Evolutionary conservation across 2,113 vertebrate genomes (phyloP).

Genomic region (Benitochromis conjunctus): DNA sequence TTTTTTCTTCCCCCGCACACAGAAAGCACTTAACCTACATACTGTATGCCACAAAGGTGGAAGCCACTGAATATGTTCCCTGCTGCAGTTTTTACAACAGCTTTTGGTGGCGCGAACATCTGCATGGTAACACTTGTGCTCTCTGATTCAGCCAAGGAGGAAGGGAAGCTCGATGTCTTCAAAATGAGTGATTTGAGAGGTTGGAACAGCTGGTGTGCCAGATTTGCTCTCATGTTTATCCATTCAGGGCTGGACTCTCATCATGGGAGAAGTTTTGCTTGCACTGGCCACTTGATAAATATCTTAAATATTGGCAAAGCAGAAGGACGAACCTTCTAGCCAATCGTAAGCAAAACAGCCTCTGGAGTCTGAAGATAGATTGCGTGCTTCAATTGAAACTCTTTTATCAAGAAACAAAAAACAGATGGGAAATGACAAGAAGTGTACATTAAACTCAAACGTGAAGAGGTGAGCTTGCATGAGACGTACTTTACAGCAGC

Average conservation of each 20-base stretch:
- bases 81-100: neutral
- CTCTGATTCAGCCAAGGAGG: conserved; percentile 37
- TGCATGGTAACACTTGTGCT: conserved; percentile 37
- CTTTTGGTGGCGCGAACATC: neutral
- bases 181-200: conserved; percentile 47
- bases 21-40: conserved; percentile 1
- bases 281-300: neutral
- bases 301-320: neutral
- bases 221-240: conserved; percentile 54
- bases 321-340: neutral
- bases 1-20: neutral
- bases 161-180: conserved; percentile 18
- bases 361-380: neutral
- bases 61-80: neutral
- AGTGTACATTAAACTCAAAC: neutral
- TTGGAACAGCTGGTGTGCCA: conserved; percentile 48
- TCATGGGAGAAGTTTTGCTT: conserved; percentile 14
- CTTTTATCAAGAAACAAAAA: neutral
- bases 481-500: conserved; percentile 11
- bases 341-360: neutral
- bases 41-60: neutral
- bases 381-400: neutral
- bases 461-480: conserved; percentile 1
- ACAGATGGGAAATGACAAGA: neutral
- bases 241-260: conserved; percentile 17